Evolutionary conservation across 2,888 invertebrate species (phyloP).

Genomic region (Orthosia gothica): DNA sequence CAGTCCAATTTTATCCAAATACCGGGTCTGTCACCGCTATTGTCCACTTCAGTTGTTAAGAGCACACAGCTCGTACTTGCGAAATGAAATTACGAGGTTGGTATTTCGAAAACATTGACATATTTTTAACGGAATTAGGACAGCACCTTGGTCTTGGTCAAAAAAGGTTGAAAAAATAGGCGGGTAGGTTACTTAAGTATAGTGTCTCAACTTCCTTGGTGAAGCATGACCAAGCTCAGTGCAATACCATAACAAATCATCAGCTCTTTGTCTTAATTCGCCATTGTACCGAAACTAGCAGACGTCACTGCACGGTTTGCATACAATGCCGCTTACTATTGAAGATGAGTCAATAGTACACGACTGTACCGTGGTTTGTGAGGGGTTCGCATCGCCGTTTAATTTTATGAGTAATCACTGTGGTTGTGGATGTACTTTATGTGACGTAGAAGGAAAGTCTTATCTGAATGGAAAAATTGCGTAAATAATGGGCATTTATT

Average conservation of each 20-base stretch:
- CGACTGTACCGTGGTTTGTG: conserved; percentile 34
- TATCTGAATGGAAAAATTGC: neutral
- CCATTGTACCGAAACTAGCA: conserved; percentile 74
- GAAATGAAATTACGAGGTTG: conserved; percentile 10
- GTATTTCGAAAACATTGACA: conserved; percentile 2
- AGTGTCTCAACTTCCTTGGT: conserved; percentile 58
- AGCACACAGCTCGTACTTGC: neutral
- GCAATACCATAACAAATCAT: conserved; percentile 70
- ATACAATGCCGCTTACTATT: conserved; percentile 72
- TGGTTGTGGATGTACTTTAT: conserved; percentile 7
- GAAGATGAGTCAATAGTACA: conserved; percentile 51
- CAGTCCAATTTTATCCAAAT: conserved; percentile 51
- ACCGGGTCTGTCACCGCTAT: conserved; percentile 27
- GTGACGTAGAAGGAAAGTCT: conserved; percentile 25
- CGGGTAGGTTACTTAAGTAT: conserved; percentile 46
- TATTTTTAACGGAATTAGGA: conserved; percentile 39
- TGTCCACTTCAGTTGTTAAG: conserved; percentile 19
- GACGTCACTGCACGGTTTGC: conserved; percentile 69
- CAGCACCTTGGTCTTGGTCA: conserved; percentile 16
- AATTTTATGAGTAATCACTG: conserved; percentile 47
- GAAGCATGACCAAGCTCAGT: conserved; percentile 65
- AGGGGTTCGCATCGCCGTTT: conserved; percentile 48
- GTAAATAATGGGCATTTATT: neutral
- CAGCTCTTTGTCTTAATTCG: conserved; percentile 72
- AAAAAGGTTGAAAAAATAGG: conserved; percentile 15